These are phyloP conservation scores for Pseudocheirus occidentalis DNA, from an alignment of 2,797 vertebrate genomes.

Conservation along the genomic window DNA sequence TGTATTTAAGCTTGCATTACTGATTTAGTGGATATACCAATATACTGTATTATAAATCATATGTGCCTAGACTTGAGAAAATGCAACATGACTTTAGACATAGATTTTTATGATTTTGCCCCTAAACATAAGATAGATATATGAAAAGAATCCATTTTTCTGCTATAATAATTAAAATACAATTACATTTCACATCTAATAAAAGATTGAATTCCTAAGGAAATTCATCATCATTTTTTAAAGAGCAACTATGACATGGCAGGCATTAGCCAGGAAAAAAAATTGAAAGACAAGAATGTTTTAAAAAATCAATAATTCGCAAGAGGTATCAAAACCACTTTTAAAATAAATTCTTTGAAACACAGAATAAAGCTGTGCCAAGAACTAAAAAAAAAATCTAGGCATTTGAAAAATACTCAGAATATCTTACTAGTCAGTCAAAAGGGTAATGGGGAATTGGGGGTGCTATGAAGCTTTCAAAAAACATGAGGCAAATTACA, in stretches of 20 bases:
- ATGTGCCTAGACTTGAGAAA: not conserved
- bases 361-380: not conserved
- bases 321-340: not conserved
- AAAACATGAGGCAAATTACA: no score
- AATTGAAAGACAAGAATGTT: not conserved
- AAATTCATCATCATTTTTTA: not conserved
- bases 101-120: not conserved
- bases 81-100: not conserved
- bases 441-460: no score
- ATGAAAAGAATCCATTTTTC: not conserved
- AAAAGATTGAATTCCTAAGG: not conserved
- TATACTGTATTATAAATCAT: not conserved
- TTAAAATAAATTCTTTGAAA: not conserved
- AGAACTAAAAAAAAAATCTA: no score
- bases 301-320: not conserved
- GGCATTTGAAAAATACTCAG: no score
- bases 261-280: not conserved
- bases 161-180: not conserved
- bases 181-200: not conserved
- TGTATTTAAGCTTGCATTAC: not conserved
- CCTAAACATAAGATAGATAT: not conserved
- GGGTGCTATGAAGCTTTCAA: no score
- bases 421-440: no score
- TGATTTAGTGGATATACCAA: not conserved
- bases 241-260: not conserved